Percentiles rank a stretch among this genome's conserved stretches.
Evolutionary conservation across 2,113 vertebrate genomes (phyloP).

Genomic region (Hypocryptadius cinnamomeus): DNA sequence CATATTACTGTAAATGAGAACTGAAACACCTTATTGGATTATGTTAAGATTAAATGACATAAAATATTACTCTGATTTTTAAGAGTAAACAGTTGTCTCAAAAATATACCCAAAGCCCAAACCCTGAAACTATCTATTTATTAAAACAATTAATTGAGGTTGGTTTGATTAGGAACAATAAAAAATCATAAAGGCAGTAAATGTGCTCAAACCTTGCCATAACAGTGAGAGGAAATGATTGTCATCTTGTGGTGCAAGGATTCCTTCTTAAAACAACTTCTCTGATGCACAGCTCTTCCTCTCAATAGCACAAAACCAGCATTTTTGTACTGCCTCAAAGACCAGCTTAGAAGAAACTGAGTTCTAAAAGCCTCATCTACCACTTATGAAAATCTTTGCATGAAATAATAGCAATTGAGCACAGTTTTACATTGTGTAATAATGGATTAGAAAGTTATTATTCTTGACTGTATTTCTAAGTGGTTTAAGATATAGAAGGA

Average conservation of each 20-base stretch:
- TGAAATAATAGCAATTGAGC: constrained; percentile 49
- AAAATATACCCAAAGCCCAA: neutral
- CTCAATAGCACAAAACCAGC: neutral
- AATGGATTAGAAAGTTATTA: constrained; percentile 63
- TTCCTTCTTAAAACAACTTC: neutral
- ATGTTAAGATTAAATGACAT: neutral
- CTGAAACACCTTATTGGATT: neutral
- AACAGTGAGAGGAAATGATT: neutral
- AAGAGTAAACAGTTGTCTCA: neutral
- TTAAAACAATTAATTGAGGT: neutral
- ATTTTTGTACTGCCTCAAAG: neutral
- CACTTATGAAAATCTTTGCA: constrained; percentile 11
- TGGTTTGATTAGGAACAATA: neutral
- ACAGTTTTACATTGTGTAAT: constrained; percentile 32
- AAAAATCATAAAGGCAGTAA: neutral
- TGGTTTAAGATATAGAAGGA: constrained; percentile 53
- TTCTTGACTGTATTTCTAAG: constrained; percentile 53
- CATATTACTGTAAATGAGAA: neutral
- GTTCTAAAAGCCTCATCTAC: constrained; percentile 37
- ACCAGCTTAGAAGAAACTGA: neutral
- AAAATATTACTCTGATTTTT: neutral
- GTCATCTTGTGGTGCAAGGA: neutral
- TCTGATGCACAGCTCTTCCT: neutral
- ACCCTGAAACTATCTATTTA: neutral
- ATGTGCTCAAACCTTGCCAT: neutral